These are phyloP conservation scores for Regulus satrapa DNA, from an alignment of 2,113 vertebrate species.

Conservation along the genomic window DNA sequence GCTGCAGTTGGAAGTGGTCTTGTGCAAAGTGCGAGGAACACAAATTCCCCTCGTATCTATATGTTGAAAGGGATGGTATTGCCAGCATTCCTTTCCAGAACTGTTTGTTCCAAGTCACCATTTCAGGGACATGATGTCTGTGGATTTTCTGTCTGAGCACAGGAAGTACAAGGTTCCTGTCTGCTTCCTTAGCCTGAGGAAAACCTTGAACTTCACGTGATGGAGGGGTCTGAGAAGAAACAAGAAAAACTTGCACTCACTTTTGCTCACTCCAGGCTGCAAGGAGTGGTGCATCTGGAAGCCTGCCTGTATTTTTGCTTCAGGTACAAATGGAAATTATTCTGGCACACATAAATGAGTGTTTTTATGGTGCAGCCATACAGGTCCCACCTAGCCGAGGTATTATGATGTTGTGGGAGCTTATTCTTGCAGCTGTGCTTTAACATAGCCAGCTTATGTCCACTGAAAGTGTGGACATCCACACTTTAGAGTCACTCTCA, in stretches of 20 bases:
- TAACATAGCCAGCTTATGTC: background rate
- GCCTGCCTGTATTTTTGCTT: background rate
- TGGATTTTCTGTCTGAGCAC: background rate
- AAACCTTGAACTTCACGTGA: background rate
- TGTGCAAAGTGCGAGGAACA: background rate
- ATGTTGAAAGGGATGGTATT: background rate
- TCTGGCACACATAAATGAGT: background rate
- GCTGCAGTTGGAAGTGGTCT: background rate
- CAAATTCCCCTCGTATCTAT: background rate
- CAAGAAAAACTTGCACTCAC: background rate
- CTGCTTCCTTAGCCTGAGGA: background rate
- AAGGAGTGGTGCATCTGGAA: background rate
- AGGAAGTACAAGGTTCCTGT: background rate
- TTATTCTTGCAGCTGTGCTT: background rate
- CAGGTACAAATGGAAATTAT: background rate
- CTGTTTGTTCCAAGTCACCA: background rate
- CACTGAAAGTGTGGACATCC: background rate
- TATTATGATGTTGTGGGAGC: background rate
- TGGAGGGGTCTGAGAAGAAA: background rate
- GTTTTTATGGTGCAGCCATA: background rate
- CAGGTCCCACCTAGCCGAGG: background rate
- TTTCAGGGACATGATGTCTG: background rate
- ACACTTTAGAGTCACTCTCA: background rate
- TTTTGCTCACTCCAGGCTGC: background rate
- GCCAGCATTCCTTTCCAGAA: background rate